phyloP scores from a whole-genome alignment of 35 echinoderm and acorn worm species.

The Heliocidaris tuberculata region DNA sequence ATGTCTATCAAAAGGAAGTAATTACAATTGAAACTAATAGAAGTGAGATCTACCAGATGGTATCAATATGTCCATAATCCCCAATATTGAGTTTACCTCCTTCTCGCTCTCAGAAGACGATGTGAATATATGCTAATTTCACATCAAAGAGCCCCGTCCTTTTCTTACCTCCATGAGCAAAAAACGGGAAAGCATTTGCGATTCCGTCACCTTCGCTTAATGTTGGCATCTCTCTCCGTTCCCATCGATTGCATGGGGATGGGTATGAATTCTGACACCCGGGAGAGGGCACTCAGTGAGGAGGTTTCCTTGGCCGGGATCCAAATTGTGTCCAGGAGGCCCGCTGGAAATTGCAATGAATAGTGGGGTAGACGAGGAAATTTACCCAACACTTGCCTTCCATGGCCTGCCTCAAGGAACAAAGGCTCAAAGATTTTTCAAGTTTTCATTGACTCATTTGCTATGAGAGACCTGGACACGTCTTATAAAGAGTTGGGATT shows the following conservation, averaged over 20 bases:
- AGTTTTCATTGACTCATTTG: too few species aligned
- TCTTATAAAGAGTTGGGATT: too few species aligned
- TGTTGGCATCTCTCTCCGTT: neutral
- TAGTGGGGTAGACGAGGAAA: neutral
- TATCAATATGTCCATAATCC: neutral
- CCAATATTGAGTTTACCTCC: neutral
- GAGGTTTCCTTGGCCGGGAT: neutral
- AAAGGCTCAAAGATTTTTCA: too few species aligned
- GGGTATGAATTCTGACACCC: neutral
- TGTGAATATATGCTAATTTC: neutral
- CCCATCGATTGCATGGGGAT: neutral
- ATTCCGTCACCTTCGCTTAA: neutral
- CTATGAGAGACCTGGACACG: too few species aligned
- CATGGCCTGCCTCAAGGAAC: too few species aligned
- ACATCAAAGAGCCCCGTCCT: neutral
- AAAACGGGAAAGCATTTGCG: neutral
- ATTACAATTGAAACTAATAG: too few species aligned
- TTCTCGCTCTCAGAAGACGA: neutral
- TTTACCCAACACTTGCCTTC: neutral
- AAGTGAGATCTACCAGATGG: neutral
- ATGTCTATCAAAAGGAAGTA: too few species aligned
- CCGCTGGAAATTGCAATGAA: neutral
- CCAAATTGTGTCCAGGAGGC: neutral
- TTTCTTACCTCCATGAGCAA: neutral
- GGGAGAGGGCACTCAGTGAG: neutral